Evolutionary conservation across 1,140 invertebrate genomes (phyloP), one percentile per base, ranked within the genome.

Genomic region (Thaumetopoea pityocampa): DNA sequence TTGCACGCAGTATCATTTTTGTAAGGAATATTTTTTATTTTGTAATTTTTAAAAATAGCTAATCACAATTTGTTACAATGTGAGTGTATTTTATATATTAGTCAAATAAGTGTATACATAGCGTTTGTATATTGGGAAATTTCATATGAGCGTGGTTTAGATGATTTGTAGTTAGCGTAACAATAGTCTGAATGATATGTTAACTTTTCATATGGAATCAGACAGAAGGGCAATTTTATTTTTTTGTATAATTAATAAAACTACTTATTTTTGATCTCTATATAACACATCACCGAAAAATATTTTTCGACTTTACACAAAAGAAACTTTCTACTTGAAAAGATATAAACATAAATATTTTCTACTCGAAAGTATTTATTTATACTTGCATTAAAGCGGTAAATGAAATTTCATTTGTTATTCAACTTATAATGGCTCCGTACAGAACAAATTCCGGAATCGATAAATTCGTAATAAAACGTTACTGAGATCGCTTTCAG

Each of bases 81-180:
- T 70, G 68, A 69, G 61, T 69, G 67, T 78, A 69, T 65, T 69
- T 74, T 59, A 59, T 59, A 78, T 61, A 63, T 62, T 41, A 73
- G 61, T 60, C 46, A 14, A 51, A 43, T 70, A 76, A 70, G 60
- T 70, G 70, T 63, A 61, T 68, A 67, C 60, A 64, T 81, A 82
- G 76, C 67, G 67, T 82, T 82, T 82, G 73, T 82, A 77, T 80
- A 73, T 68, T 58, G 62, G 38, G 38, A 57, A 65, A 59, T 82
- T 76, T 69, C 67, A 67, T 79, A 78, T 72, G 71, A 40, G 67
- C 65, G 67, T 78, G 64, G 58, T 65, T 68, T 69, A 63, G 60
- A 51, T 2, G 16, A 53, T 33, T 41, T 73, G 62, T 76, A 72
- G 62, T 59, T 77, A 77, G 68, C 29, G 45, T 58, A 45, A 58